These are phyloP conservation scores for Epinephelus moara DNA, from an alignment of 2,113 vertebrate genomes.

Conservation along the genomic window DNA sequence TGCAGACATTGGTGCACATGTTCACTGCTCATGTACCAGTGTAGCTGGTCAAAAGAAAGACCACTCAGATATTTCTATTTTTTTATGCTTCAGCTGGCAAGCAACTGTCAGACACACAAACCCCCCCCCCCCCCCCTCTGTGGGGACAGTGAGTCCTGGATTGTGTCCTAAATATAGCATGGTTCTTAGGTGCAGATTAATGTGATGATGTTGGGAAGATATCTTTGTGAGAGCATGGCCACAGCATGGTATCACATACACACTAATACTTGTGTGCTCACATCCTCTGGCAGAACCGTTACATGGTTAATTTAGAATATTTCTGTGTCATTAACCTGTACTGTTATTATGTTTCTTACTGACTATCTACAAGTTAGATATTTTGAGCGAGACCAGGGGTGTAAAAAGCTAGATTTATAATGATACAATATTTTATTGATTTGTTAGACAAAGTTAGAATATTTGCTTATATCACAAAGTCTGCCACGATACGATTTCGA, in stretches of 20 bases:
- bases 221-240: slow-evolving; percentile 29
- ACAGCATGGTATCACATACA: neutral
- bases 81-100: neutral
- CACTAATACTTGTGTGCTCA: neutral
- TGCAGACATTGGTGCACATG: neutral
- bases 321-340: too few relatives aligned
- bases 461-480: too few relatives aligned
- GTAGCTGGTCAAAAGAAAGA: neutral
- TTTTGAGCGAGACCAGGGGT: too few relatives aligned
- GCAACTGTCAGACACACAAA: neutral
- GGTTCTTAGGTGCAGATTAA: slow-evolving; percentile 69
- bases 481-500: too few relatives aligned
- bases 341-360: too few relatives aligned
- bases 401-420: too few relatives aligned
- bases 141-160: slow-evolving; percentile 56
- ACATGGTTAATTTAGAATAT: too few relatives aligned
- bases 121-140: neutral
- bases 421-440: too few relatives aligned
- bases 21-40: neutral
- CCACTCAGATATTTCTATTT: neutral
- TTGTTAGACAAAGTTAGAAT: too few relatives aligned
- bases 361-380: too few relatives aligned
- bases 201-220: slow-evolving; percentile 51
- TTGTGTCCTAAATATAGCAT: slow-evolving; percentile 71
- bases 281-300: neutral